These are phyloP conservation scores for Leuctra nigra DNA, from an alignment of 2,888 invertebrate genomes.

Conservation along the genomic window DNA sequence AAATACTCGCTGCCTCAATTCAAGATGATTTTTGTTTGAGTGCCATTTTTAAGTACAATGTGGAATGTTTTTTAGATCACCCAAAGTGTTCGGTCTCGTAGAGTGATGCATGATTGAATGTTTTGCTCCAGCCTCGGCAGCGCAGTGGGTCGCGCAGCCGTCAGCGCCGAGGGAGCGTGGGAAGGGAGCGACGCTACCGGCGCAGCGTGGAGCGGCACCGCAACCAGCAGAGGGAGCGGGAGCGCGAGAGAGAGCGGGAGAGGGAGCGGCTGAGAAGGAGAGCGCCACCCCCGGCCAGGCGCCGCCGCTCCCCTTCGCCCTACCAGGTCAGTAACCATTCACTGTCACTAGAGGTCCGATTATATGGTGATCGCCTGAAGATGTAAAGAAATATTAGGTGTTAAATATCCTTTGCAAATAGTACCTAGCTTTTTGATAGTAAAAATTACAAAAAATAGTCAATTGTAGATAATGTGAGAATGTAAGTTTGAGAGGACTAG, in stretches of 20 bases:
- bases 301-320: constrained; percentile 21
- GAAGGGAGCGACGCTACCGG: constrained; percentile 35
- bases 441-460: too few relatives aligned
- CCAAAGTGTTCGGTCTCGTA: not conserved
- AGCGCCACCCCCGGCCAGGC: constrained; percentile 23
- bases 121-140: not conserved
- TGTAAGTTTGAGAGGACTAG: too few relatives aligned
- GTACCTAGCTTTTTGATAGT: not conserved
- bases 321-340: not conserved
- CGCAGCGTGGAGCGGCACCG: constrained; percentile 44
- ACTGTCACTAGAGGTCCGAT: too few relatives aligned
- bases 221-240: constrained; percentile 34
- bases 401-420: too few relatives aligned
- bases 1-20: too few relatives aligned
- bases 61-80: too few relatives aligned
- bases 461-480: too few relatives aligned
- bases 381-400: too few relatives aligned
- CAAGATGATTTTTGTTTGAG: too few relatives aligned
- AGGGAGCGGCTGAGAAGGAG: constrained; percentile 37
- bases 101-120: constrained; percentile 21
- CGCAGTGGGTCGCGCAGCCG: constrained; percentile 19
- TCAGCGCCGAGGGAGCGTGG: constrained; percentile 18
- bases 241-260: constrained; percentile 24
- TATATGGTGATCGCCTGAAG: too few relatives aligned
- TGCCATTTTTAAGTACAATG: too few relatives aligned